Percentiles rank a stretch among this genome's conserved stretches.
These are phyloP conservation scores for Regulus satrapa DNA, from an alignment of 2,113 vertebrate genomes.

Conservation along the genomic window DNA sequence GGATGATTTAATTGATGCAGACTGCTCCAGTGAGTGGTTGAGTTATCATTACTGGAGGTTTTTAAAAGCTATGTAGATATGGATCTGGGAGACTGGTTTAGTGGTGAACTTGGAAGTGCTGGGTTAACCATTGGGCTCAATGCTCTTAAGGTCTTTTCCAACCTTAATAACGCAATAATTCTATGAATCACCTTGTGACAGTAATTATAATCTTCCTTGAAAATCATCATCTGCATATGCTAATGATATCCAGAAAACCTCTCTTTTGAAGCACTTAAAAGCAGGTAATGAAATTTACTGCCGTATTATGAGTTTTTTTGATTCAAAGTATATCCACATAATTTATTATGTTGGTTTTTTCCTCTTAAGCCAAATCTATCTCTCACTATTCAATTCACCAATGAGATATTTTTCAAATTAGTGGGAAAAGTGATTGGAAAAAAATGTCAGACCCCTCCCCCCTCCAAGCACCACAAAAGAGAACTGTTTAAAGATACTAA, in stretches of 20 bases:
- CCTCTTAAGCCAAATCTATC: not conserved
- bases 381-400: not conserved
- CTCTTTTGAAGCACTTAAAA: not conserved
- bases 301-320: not conserved
- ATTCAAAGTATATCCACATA: not conserved
- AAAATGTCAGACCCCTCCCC: not conserved
- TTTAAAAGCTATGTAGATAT: not conserved
- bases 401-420: not conserved
- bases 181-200: not conserved
- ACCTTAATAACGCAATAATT: not conserved
- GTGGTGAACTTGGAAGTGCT: not conserved
- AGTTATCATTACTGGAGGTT: not conserved
- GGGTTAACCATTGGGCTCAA: not conserved
- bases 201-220: not conserved
- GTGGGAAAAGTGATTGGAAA: not conserved
- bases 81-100: not conserved
- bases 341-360: not conserved
- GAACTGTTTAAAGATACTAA: not conserved
- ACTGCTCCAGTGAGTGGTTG: rapidly evolving
- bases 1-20: not conserved
- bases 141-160: not conserved
- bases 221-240: not conserved
- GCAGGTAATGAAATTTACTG: not conserved
- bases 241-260: not conserved
- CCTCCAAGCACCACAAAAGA: not conserved